Conservation (phyloP, 2,888 invertebrate species). For the Morpho achilles region DNA sequence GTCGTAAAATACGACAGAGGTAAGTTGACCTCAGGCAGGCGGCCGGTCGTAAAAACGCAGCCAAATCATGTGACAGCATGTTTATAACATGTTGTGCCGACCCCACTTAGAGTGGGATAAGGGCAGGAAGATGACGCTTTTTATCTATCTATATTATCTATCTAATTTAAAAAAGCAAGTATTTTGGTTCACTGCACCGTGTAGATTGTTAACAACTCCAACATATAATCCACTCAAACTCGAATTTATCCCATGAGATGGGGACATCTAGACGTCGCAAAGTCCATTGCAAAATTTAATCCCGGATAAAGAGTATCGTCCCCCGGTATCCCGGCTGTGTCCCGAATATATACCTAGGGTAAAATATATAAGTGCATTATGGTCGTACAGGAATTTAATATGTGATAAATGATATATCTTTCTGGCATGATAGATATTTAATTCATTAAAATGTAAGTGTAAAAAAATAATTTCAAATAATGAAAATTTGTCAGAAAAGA, state of each 20-base stretch:
- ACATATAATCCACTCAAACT: slow-evolving; percentile 28
- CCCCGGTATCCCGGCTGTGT: slow-evolving; percentile 33
- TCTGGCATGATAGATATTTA: too few relatives aligned
- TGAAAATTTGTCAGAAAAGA: too few relatives aligned
- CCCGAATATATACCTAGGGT: slow-evolving; percentile 31
- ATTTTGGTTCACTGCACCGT: neutral
- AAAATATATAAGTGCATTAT: slow-evolving; percentile 30
- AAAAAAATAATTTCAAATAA: too few relatives aligned
- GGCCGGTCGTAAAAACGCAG: too few relatives aligned
- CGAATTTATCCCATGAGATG: slow-evolving; percentile 50
- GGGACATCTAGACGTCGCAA: slow-evolving; percentile 38
- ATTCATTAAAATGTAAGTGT: too few relatives aligned
- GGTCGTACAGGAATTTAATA: slow-evolving; percentile 33
- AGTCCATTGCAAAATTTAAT: slow-evolving; percentile 66
- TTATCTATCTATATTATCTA: too few relatives aligned
- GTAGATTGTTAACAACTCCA: slow-evolving; percentile 14
- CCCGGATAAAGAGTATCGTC: slow-evolving; percentile 60
- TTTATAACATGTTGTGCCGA: too few relatives aligned
- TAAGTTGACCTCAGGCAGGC: too few relatives aligned
- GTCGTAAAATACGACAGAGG: too few relatives aligned
- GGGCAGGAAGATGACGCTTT: too few relatives aligned
- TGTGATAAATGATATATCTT: slow-evolving; percentile 21
- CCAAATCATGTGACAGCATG: too few relatives aligned
- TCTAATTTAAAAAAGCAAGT: neutral
- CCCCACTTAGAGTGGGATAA: too few relatives aligned